Evolutionary conservation across 1,140 invertebrate species (phyloP).

Genomic region (Leptinotarsa defecta): DNA sequence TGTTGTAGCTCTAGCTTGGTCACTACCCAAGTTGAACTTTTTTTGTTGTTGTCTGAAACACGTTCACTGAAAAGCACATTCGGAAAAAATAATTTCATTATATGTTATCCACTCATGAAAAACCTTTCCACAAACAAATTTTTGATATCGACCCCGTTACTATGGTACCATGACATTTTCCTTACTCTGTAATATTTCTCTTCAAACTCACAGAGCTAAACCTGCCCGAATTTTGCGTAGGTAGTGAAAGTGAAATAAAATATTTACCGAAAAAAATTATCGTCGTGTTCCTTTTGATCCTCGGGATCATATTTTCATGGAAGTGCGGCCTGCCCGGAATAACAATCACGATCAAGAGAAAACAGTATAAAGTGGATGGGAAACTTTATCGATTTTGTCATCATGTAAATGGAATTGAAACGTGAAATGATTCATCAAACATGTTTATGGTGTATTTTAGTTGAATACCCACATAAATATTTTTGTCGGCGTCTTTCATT

Average conservation of each 20-base stretch:
- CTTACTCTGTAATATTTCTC: background rate
- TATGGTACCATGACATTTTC: background rate
- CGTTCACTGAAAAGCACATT: no score
- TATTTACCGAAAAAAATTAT: conserved; percentile 1
- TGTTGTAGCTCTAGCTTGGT: no score
- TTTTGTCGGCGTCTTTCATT: background rate
- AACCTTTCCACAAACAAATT: no score
- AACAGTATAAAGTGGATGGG: conserved; percentile 2
- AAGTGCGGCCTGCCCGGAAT: background rate
- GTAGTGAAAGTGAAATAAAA: background rate
- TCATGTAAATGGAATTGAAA: conserved; percentile 10
- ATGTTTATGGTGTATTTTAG: conserved; percentile 2
- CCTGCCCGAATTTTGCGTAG: background rate
- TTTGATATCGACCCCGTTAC: no score
- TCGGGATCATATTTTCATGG: background rate
- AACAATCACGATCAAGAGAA: conserved; percentile 5
- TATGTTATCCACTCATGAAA: no score
- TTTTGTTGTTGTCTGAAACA: no score
- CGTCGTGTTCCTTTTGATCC: background rate
- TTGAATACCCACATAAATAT: background rate
- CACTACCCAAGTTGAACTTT: no score
- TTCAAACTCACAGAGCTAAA: background rate
- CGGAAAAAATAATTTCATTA: no score
- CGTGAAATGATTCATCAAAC: conserved; percentile 4
- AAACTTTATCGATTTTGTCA: conserved; percentile 16